Percentiles rank a stretch among this genome's conserved stretches.
These are phyloP conservation scores for Anarhynchus alexandrinus DNA, from an alignment of 2,113 vertebrate genomes.

Conservation along the genomic window DNA sequence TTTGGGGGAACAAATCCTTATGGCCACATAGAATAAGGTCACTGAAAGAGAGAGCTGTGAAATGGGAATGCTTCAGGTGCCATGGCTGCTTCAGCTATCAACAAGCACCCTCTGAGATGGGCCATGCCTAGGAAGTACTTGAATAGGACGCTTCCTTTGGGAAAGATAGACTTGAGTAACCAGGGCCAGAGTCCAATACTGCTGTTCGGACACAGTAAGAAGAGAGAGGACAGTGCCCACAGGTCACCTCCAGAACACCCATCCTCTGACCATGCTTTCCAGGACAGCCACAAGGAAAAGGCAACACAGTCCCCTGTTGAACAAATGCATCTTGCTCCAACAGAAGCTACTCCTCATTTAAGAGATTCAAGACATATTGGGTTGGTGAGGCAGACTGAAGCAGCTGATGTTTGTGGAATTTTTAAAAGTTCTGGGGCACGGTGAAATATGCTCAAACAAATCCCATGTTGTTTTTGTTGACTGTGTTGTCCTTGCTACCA, in stretches of 20 bases:
- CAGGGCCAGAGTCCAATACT: not conserved
- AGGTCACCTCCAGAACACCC: not conserved
- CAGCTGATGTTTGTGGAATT: not conserved
- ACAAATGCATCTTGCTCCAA: not conserved
- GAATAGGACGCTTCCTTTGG: not conserved
- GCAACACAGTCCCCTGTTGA: rapidly evolving
- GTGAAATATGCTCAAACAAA: not conserved
- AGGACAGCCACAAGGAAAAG: not conserved
- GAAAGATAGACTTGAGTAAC: not conserved
- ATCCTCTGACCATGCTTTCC: not conserved
- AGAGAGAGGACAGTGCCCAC: not conserved
- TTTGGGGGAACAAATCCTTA: not conserved
- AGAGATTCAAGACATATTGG: not conserved
- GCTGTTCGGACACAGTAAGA: not conserved
- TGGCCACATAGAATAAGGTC: not conserved
- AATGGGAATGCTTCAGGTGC: not conserved
- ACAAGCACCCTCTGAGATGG: not conserved
- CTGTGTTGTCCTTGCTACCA: not conserved
- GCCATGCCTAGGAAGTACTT: not conserved
- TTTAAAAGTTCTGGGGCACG: not conserved
- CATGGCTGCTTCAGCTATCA: not conserved
- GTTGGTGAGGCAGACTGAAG: not conserved
- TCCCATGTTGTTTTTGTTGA: not conserved
- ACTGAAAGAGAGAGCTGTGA: no score
- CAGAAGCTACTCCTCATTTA: not conserved